Conservation (phyloP, 2,797 vertebrate species). For the Poecile montanus region DNA sequence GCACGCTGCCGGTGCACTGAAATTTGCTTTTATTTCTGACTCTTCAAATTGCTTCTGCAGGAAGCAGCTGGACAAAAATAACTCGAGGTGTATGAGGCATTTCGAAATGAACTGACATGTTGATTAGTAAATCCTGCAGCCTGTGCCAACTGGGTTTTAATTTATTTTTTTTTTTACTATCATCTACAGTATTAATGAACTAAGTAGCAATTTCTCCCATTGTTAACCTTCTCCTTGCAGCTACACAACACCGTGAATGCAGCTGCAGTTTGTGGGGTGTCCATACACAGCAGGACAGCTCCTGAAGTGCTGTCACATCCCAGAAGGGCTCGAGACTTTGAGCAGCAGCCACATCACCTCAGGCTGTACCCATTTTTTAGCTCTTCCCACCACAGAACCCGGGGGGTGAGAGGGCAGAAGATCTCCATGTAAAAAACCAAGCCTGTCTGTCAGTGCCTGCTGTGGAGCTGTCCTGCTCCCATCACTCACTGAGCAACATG, state of each 20-base stretch:
- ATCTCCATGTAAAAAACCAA: not conserved
- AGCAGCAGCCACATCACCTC: not conserved
- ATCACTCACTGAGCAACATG: not conserved
- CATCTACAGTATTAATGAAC: not conserved
- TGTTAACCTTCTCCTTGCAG: not conserved
- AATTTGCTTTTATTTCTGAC: not conserved
- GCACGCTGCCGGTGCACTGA: not conserved
- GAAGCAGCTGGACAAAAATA: conserved; percentile 4
- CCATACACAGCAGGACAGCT: not conserved
- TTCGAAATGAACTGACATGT: not conserved
- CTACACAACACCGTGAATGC: not conserved
- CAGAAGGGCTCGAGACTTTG: not conserved
- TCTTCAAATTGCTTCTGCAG: not conserved
- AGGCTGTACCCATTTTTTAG: not conserved
- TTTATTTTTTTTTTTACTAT: not conserved
- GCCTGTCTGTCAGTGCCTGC: not conserved
- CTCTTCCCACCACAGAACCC: not conserved
- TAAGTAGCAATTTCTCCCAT: not conserved
- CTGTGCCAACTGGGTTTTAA: not conserved
- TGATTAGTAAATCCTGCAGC: not conserved
- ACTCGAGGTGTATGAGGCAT: not conserved
- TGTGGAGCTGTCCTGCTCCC: rapidly evolving
- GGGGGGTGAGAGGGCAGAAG: not conserved
- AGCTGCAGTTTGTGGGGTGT: not conserved
- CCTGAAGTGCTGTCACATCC: not conserved